Base-by-base conservation (phyloP, 2,797 vertebrate genomes). In the Gephyroberyx darwinii region DNA sequence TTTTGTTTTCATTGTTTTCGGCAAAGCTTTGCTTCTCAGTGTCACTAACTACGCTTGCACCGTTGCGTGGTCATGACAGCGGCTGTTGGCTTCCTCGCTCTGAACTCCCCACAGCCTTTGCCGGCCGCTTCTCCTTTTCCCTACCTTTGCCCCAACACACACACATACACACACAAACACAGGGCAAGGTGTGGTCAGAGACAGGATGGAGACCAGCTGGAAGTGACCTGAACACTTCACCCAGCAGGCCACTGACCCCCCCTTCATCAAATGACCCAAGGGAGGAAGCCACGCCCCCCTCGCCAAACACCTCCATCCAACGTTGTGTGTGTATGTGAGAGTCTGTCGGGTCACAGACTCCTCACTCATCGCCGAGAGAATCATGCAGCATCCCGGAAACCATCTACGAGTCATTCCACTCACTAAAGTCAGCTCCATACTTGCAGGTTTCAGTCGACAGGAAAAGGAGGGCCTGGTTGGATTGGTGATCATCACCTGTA, bases 21-120 rank as follows among this genome's bases (percentile, higher is more conserved):
- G 81, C 80, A 88, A 72, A 84, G 94, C 94, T 95, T 87, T 90
- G 94, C 88, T 91, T 86, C 91, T 75, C 75, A 86, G 88, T 87
- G 89, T 82, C 41, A 90, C 90, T 92, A 93, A 94, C 86, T 86
- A 75, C 47, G 65, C 88, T 87, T 87, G 85, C 65, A 73, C 59
- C 57, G 8, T 37, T 37, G 58, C 66, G 70, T 81, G 52, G 70
- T 62, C 79, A 75, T 75, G 54, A 78, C 61, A 55, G 68, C 68
- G 53, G 85, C 84, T 84, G 71, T 77, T 74, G 66, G 78, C 87
- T 81, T 81, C 80, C 73, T 84, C 71, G 65, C 78, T 79, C 74
- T 75, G 47, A 86, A 70, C 71, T 53, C 53, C 54, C 59, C 14
- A 13, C 43, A 39, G 33, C 56, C 26, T 4, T 26, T 26, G 0